Evolutionary conservation across 2,113 vertebrate genomes (phyloP).

Genomic region (Rhinogobius similis): DNA sequence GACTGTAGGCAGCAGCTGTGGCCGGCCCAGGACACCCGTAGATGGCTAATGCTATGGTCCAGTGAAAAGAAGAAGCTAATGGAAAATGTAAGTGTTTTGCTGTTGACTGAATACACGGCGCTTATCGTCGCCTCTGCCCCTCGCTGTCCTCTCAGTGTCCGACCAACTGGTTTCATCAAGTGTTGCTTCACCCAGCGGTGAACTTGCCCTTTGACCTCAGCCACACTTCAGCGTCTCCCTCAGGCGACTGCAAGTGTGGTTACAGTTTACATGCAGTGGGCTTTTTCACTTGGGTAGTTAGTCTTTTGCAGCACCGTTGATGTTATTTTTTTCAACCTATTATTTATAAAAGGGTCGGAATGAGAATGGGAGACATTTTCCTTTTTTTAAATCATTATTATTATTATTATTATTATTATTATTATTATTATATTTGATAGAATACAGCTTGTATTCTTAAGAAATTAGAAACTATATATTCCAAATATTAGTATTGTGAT

Average conservation of each 20-base stretch:
- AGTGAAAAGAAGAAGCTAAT: conserved; percentile 57
- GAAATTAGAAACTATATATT: no score
- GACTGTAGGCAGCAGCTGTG: conserved; percentile 32
- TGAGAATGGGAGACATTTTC: no score
- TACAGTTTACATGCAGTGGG: conserved; percentile 30
- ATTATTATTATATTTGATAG: no score
- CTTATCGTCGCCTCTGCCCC: conserved; percentile 10
- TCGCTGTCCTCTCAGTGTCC: conserved; percentile 14
- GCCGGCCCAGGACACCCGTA: conserved; percentile 54
- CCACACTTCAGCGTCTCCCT: conserved; percentile 25
- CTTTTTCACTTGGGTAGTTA: conserved; percentile 7
- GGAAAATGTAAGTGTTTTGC: conserved; percentile 64
- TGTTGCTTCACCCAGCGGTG: conserved; percentile 40
- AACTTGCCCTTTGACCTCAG: conserved; percentile 40
- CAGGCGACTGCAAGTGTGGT: conserved; percentile 17
- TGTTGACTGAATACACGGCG: conserved; percentile 35
- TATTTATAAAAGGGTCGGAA: no score
- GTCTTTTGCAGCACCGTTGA: not conserved
- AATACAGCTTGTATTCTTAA: no score
- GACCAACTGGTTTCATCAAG: conserved; percentile 18
- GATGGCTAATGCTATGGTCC: conserved; percentile 64
- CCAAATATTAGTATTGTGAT: no score
- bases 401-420: no score
- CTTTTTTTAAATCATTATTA: no score
- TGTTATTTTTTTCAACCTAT: not conserved